phyloP scores from a whole-genome alignment of 2,888 invertebrate genomes.

The Philereme vetulata region DNA sequence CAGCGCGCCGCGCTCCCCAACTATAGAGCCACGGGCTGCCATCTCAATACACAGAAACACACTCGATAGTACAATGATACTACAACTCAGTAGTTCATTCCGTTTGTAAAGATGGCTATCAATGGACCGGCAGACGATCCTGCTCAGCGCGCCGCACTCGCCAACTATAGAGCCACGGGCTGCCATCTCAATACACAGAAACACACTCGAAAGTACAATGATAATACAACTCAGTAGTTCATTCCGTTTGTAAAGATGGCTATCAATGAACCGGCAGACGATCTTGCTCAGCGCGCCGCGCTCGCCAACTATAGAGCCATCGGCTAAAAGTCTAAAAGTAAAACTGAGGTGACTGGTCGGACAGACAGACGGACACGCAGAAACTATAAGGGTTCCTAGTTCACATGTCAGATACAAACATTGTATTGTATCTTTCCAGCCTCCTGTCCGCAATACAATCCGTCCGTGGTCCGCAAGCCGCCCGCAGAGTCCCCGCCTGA shows the following conservation, averaged over 20 bases:
- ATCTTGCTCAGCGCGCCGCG: constrained; percentile 86
- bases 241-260: constrained; percentile 91
- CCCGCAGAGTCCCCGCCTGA: not conserved
- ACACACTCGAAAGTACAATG: constrained; percentile 56
- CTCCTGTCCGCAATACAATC: constrained; percentile 66
- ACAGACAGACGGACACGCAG: too few species aligned
- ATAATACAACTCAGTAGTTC: constrained; percentile 75
- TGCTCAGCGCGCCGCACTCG: constrained; percentile 88
- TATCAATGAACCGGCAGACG: constrained; percentile 86
- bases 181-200: constrained; percentile 79
- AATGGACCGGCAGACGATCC: constrained; percentile 85
- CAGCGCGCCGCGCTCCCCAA: constrained; percentile 91
- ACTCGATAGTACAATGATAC: constrained; percentile 48
- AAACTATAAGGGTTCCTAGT: too few species aligned
- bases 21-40: constrained; percentile 93
- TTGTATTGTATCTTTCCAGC: constrained; percentile 44
- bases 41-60: constrained; percentile 66
- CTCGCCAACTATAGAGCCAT: constrained; percentile 94
- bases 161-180: constrained; percentile 94
- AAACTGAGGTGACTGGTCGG: too few species aligned
- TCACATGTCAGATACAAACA: too few species aligned
- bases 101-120: constrained; percentile 89
- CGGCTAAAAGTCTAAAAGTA: too few species aligned
- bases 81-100: constrained; percentile 87
- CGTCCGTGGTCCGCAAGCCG: constrained; percentile 47